phyloP scores from a whole-genome alignment of 1,140 invertebrate genomes.

The Monochamus saltuarius region DNA sequence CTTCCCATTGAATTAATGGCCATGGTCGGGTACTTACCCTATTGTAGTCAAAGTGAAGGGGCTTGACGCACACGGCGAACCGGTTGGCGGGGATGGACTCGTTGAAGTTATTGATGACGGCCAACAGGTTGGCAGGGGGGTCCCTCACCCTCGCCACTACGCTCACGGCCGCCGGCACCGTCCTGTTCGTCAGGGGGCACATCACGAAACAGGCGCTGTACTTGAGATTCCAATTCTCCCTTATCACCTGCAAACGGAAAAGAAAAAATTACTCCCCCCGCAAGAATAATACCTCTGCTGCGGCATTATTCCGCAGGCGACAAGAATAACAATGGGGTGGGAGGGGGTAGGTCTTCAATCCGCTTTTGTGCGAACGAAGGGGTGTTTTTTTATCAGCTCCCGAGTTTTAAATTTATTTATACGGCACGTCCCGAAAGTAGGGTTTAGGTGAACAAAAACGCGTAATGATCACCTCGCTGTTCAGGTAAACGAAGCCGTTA shows the following conservation, averaged over 20 bases:
- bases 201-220: constrained; percentile 90
- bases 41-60: constrained; percentile 88
- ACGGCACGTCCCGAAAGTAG: too few species aligned
- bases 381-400: too few species aligned
- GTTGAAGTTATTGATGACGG: constrained; percentile 57
- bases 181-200: constrained; percentile 66
- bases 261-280: constrained; percentile 16
- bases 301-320: too few species aligned
- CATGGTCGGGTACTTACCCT: constrained; percentile 53
- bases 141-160: constrained; percentile 62
- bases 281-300: constrained; percentile 3
- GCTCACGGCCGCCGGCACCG: constrained; percentile 68
- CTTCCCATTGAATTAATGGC: not conserved
- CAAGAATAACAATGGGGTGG: too few species aligned
- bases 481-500: too few species aligned
- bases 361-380: too few species aligned
- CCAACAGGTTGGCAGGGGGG: constrained; percentile 64
- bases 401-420: too few species aligned
- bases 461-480: too few species aligned
- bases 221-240: constrained; percentile 92
- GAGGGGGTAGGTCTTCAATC: too few species aligned
- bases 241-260: constrained; percentile 64
- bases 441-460: too few species aligned
- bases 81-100: constrained; percentile 53
- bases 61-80: constrained; percentile 91